These are phyloP conservation scores for Tupaia chinensis DNA, from an alignment of 2,113 vertebrate genomes.

Conservation along the genomic window DNA sequence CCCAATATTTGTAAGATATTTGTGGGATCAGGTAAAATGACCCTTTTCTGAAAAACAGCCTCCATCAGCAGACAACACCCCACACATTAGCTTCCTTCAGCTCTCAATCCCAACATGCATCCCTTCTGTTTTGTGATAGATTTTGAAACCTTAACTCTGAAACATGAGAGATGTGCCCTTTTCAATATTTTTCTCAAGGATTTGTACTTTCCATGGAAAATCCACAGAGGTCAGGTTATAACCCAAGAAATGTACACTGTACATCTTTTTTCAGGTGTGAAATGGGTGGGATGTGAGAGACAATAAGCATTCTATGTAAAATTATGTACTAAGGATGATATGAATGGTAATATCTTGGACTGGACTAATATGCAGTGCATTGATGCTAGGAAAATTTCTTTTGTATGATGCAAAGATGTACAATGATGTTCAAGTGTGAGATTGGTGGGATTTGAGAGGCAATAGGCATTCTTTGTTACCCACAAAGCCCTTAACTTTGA, in stretches of 20 bases:
- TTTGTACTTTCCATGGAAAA: neutral
- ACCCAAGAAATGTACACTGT: neutral
- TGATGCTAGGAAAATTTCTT: too few relatives aligned
- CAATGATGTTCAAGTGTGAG: neutral
- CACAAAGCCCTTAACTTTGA: neutral
- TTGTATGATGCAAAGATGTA: too few relatives aligned
- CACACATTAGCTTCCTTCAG: neutral
- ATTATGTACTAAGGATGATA: too few relatives aligned
- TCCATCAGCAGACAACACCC: neutral
- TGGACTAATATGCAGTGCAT: too few relatives aligned
- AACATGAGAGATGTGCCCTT: neutral
- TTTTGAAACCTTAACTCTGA: neutral
- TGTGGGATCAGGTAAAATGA: neutral
- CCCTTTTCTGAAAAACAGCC: neutral
- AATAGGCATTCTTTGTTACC: neutral
- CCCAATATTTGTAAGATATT: neutral
- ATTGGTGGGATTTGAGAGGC: neutral
- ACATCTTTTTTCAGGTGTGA: neutral
- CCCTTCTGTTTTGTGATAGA: neutral
- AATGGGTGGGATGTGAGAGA: neutral
- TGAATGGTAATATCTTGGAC: too few relatives aligned
- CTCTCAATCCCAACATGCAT: neutral
- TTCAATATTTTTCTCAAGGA: neutral
- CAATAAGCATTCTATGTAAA: neutral
- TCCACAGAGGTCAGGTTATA: neutral